Evolutionary conservation across 2,113 vertebrate species (phyloP).

Genomic region (Gobiocypris rarus): DNA sequence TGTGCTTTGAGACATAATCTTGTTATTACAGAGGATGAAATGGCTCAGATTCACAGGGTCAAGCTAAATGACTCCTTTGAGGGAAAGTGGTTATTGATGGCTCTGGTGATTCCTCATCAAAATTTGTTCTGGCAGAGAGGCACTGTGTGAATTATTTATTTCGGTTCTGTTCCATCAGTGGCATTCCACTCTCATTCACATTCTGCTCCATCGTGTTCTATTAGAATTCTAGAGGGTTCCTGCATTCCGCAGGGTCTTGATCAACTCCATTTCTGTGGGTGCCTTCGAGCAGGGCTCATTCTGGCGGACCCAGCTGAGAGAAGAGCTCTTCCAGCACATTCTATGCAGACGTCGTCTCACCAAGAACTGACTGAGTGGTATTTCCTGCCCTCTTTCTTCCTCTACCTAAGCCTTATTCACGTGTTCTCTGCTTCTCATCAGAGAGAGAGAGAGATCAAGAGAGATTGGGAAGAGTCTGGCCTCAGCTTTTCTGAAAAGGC

Average conservation of each 20-base stretch:
- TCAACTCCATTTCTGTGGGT: background rate
- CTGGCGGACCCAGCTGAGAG: conserved; percentile 7
- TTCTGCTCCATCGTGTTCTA: conserved; percentile 18
- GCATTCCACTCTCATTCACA: conserved; percentile 26
- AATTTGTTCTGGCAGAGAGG: conserved; percentile 25
- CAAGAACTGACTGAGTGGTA: background rate
- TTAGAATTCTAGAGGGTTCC: conserved; percentile 14
- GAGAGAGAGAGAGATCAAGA: background rate
- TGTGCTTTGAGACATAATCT: conserved; percentile 27
- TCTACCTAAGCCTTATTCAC: conserved; percentile 14
- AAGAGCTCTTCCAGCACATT: background rate
- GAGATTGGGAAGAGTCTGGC: background rate
- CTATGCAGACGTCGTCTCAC: background rate
- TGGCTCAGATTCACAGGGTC: conserved; percentile 6
- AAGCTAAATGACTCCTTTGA: conserved; percentile 12
- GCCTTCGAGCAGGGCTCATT: background rate
- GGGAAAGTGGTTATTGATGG: conserved; percentile 16
- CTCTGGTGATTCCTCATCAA: conserved; percentile 20
- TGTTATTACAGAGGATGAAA: conserved; percentile 34
- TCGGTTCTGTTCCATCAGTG: background rate
- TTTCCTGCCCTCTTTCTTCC: background rate
- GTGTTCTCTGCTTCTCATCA: background rate
- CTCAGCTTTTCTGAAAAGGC: background rate
- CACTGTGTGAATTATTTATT: conserved; percentile 26
- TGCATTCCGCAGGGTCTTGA: background rate